Evolutionary conservation across 2,797 vertebrate species (phyloP), one percentile per base, ranked within the genome.

Genomic region (Anas bahamensis): DNA sequence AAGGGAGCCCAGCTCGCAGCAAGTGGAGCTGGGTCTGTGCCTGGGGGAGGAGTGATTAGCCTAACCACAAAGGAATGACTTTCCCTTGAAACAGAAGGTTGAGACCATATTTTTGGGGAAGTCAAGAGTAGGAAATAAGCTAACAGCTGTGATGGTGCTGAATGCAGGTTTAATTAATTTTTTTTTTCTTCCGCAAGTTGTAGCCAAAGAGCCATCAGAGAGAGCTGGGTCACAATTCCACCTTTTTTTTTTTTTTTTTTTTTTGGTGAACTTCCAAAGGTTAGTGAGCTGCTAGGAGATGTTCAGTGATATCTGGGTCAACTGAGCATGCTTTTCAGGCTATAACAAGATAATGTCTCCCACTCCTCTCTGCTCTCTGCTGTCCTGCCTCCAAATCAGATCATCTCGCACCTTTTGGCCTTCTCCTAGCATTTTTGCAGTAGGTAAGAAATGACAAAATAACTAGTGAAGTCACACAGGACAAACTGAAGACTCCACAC

Each of bases 11-110:
- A 86, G 74, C 68, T 91, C 6, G 2, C 41, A 86, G 80, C 91
- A 93, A 91, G 93, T 95, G 74, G 68, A 1, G 1, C 75, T 93
- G 89, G 71, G 91, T 86, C 89, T 86, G 89, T 93, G 93, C 95
- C 94, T 86, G 69, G 65, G 85, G 94, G 85, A 88, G 93, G 92
- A 95, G 85, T 92, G 77, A 89, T 96, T 86, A 86, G 59, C 26
- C 57, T 89, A n/a, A 91, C 80, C 82, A 88, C 64, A 94, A 94
- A 92, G 53, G 64, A 89, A 89, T 91, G 77, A 95, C 75, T 92
- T 93, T 93, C 71, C 59, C 89, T 83, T 84, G 92, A 82, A 91
- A 91, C 94, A 97, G 94, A 95, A 95, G 93, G 92, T 66, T 86
- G 93, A 90, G 82, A 75, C 80, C 77, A 28, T 88, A 79, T 86